These are phyloP conservation scores for Parnassius smintheus DNA, from an alignment of 2,888 invertebrate species.

Conservation along the genomic window DNA sequence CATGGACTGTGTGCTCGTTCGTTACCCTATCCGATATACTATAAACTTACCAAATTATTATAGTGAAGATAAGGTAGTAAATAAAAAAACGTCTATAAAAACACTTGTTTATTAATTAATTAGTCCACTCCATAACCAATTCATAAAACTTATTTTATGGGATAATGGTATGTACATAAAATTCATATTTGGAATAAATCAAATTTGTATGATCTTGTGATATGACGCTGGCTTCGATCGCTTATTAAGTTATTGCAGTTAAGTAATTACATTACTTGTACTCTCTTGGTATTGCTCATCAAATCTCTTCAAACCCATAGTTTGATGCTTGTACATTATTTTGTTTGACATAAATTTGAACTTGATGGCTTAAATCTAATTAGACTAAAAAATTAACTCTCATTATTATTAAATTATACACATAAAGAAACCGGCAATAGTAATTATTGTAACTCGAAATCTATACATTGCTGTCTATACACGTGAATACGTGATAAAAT, in stretches of 20 bases:
- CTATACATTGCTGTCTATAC: not conserved
- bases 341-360: constrained; percentile 51
- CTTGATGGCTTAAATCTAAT: constrained; percentile 49
- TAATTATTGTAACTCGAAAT: constrained; percentile 11
- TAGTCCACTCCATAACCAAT: constrained; percentile 67
- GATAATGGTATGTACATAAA: constrained; percentile 55
- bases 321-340: constrained; percentile 52
- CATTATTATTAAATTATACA: constrained; percentile 33
- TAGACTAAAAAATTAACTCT: constrained; percentile 37
- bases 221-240: constrained; percentile 49
- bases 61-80: constrained; percentile 16
- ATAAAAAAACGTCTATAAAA: constrained; percentile 38
- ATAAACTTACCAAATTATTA: too few species aligned
- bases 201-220: constrained; percentile 50
- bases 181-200: constrained; percentile 50
- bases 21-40: too few species aligned
- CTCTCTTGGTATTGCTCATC: constrained; percentile 66
- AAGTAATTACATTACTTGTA: constrained; percentile 56
- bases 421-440: constrained; percentile 16
- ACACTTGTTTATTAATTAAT: constrained; percentile 49
- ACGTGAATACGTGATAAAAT: not conserved
- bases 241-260: constrained; percentile 49
- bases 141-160: constrained; percentile 59
- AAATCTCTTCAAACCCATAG: constrained; percentile 46
- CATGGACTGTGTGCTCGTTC: too few species aligned